Conservation (phyloP, 2,888 invertebrate genomes). For the Thymelicus acteon region DNA sequence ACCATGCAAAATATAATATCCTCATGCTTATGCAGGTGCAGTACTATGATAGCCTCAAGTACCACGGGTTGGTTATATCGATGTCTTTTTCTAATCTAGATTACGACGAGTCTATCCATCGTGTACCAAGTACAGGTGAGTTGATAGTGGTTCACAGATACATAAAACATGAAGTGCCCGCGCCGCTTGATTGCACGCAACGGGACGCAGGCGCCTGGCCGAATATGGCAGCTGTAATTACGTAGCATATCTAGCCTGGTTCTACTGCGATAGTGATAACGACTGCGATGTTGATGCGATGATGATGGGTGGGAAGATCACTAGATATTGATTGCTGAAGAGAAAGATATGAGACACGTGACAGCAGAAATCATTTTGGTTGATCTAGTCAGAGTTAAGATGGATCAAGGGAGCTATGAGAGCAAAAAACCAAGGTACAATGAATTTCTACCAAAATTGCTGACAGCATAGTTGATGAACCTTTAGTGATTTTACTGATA, state of each 20-base stretch:
- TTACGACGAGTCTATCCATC: slow-evolving; percentile 14
- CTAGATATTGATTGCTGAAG: too few relatives aligned
- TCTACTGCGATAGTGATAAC: background rate
- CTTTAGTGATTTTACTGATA: too few relatives aligned
- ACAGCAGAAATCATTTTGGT: too few relatives aligned
- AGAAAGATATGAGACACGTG: too few relatives aligned
- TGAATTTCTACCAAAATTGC: too few relatives aligned
- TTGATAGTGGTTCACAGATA: slow-evolving; percentile 40
- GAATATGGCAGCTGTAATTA: slow-evolving; percentile 50
- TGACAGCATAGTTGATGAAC: too few relatives aligned
- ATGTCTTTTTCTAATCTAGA: background rate
- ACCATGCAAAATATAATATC: too few relatives aligned
- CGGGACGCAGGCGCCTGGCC: slow-evolving; percentile 57
- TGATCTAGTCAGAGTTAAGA: too few relatives aligned
- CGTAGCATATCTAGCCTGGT: background rate
- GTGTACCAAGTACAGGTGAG: slow-evolving; percentile 22
- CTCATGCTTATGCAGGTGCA: too few relatives aligned
- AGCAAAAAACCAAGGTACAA: too few relatives aligned
- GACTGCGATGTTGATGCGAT: background rate
- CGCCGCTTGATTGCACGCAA: slow-evolving; percentile 54
- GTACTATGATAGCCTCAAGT: background rate
- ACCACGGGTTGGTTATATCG: slow-evolving; percentile 2
- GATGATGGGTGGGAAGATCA: background rate
- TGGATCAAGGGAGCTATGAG: too few relatives aligned
- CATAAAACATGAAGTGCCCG: slow-evolving; percentile 47